Evolutionary conservation across 2,113 vertebrate species (phyloP), one percentile per base, ranked within the genome.

Genomic region (Lophius piscatorius): DNA sequence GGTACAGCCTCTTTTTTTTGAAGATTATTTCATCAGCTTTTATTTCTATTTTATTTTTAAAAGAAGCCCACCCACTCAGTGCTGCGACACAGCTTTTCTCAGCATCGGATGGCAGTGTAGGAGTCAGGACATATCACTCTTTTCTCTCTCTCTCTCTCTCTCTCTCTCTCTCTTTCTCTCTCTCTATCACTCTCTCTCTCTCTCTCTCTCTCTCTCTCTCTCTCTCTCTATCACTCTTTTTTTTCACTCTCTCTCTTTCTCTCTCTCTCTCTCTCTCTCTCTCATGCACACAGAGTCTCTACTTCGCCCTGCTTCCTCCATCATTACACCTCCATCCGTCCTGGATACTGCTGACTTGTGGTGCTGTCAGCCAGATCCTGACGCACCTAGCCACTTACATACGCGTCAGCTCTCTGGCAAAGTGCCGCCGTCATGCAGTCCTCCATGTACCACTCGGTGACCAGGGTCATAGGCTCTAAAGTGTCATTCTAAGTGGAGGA

Each of bases 261-360:
- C 48, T 36, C 18, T 69, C 20, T 54, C 73, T 71, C 34, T 42
- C 26, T 28, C 11, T 23, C 10, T 44, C 20, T 23, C 21, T 22
- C 20, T n/a, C n/a, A n/a, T n/a, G n/a, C n/a, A n/a, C n/a, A n/a
- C n/a, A n/a, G n/a, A n/a, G n/a, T n/a, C n/a, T n/a, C n/a, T n/a
- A n/a, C n/a, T n/a, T n/a, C n/a, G n/a, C n/a, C n/a, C n/a, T 49
- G 18, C 76, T 85, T 86, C 75, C 83, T 87, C 76, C 80, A 80
- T 81, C 72, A 68, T 68, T 56, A 82, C 89, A 87, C 80, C 86
- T 76, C 79, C 77, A 16, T 44, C 40, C 10, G 9, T 82, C 85
- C 84, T 84, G 84, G 82, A 85, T 81, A 79, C 87, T 80, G 79
- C 84, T 85, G 88, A 78, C 81, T 83, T 21, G 64, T 54, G 46